Conservation (phyloP, 37 sponge, comb jelly and placozoan species). For the Geodia barretti region DNA sequence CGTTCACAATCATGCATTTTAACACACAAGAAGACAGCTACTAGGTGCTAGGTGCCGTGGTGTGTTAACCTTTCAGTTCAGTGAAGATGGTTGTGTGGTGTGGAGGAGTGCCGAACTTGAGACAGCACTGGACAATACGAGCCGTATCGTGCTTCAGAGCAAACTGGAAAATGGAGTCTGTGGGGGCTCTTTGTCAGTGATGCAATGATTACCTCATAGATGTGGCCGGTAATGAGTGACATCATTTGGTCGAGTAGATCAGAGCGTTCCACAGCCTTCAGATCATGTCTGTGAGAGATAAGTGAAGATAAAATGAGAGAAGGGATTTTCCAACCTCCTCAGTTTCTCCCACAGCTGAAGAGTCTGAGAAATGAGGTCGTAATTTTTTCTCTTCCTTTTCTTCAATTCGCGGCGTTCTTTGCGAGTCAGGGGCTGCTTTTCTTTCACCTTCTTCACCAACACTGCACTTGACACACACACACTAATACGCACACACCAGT, state of each 20-base stretch:
- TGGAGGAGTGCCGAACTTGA: constrained; percentile 77
- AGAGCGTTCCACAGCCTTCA: constrained; percentile 6
- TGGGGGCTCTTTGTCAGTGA: not conserved
- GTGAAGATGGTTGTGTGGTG: constrained; percentile 59
- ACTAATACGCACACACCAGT: no score
- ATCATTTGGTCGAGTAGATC: constrained; percentile 9
- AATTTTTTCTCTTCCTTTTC: constrained; percentile 17
- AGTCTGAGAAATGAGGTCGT: constrained; percentile 21
- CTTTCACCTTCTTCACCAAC: not conserved
- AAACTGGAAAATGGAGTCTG: constrained; percentile 33
- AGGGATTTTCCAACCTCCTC: no score
- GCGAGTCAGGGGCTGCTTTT: constrained; percentile 8
- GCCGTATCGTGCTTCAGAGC: constrained; percentile 85
- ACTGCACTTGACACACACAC: not conserved
- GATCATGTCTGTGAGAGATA: constrained; percentile 37
- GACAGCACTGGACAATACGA: constrained; percentile 78
- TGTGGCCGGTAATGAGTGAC: constrained; percentile 9
- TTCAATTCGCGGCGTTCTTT: constrained; percentile 40
- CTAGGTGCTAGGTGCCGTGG: no score
- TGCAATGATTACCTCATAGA: constrained; percentile 29
- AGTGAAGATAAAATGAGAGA: not conserved
- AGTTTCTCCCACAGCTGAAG: constrained; percentile 57
- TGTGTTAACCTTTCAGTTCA: constrained; percentile 86
- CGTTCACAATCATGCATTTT: no score
- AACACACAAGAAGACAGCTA: no score